phyloP scores from a whole-genome alignment of 2,113 vertebrate species.

The Scopus umbretta region DNA sequence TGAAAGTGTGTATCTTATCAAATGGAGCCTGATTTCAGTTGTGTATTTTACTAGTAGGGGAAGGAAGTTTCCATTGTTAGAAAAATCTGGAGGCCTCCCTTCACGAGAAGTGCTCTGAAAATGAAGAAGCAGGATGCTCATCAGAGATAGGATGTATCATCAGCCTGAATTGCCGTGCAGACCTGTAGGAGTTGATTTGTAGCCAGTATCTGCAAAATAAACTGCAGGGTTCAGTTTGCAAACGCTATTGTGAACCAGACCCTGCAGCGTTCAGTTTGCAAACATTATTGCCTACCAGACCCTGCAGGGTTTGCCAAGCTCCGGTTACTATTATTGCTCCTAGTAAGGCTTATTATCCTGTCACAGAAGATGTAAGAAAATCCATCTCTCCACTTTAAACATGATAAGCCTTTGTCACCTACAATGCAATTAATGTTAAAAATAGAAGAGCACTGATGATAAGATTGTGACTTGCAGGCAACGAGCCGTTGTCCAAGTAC shows the following conservation, averaged over 20 bases:
- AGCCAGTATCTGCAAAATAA: not conserved
- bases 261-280: not conserved
- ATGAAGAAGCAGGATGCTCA: not conserved
- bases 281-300: not conserved
- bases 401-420: slow-evolving; percentile 74
- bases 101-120: not conserved
- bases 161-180: not conserved
- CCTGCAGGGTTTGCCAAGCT: not conserved
- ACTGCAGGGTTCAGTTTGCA: not conserved
- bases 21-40: not conserved
- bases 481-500: slow-evolving; percentile 68
- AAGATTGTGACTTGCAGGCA: slow-evolving; percentile 66
- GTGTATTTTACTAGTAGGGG: not conserved
- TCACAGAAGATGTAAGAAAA: slow-evolving; percentile 72
- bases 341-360: slow-evolving; percentile 64
- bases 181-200: not conserved
- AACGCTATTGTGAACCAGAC: not conserved
- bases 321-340: slow-evolving; percentile 54
- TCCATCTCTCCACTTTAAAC: slow-evolving; percentile 66
- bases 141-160: not conserved
- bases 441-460: slow-evolving; percentile 68
- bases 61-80: not conserved
- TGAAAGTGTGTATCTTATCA: not conserved
- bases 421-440: slow-evolving; percentile 75
- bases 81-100: not conserved